A percentile compares a stretch with the other conserved stretches of the same genome.
phyloP scores from a whole-genome alignment of 1,140 invertebrate genomes.

The Drosophila lacertosa region DNA sequence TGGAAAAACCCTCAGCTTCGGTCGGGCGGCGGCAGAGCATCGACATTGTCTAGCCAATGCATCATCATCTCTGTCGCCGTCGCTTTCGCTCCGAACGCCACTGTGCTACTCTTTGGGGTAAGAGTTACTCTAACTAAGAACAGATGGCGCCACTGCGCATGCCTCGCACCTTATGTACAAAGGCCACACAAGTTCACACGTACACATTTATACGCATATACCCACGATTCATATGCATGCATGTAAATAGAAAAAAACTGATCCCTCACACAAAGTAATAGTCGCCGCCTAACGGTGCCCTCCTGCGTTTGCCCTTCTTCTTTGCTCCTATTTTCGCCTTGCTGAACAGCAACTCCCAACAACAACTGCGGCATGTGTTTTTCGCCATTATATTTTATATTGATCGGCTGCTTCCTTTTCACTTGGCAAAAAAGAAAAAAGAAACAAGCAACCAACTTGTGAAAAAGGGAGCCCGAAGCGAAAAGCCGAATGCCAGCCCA shows the following conservation, averaged over 20 bases:
- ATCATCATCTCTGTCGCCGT: slow-evolving; percentile 57
- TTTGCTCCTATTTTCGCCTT: slow-evolving; percentile 28
- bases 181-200: slow-evolving; percentile 12
- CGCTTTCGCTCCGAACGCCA: slow-evolving; percentile 11
- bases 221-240: slow-evolving; percentile 23
- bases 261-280: slow-evolving; percentile 57
- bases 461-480: slow-evolving; percentile 42
- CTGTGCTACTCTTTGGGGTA: slow-evolving; percentile 34
- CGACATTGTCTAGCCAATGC: slow-evolving; percentile 56
- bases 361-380: slow-evolving; percentile 33
- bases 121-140: slow-evolving; percentile 39
- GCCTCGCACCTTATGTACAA: slow-evolving; percentile 61
- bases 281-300: slow-evolving; percentile 61
- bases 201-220: slow-evolving; percentile 3
- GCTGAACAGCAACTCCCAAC: slow-evolving; percentile 27
- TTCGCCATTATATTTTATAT: slow-evolving; percentile 49
- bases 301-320: slow-evolving; percentile 19
- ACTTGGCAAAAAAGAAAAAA: slow-evolving; percentile 25
- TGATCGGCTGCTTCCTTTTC: slow-evolving; percentile 49
- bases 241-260: slow-evolving; percentile 72
- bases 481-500: slow-evolving; percentile 25
- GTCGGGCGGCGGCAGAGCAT: slow-evolving; percentile 14
- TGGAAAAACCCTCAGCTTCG: slow-evolving; percentile 67
- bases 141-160: slow-evolving; percentile 67
- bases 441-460: slow-evolving; percentile 19